A percentile compares a stretch with the other conserved stretches of the same genome.
These are phyloP conservation scores for Camponotus floridanus DNA, from an alignment of 1,140 invertebrate species.

Conservation along the genomic window DNA sequence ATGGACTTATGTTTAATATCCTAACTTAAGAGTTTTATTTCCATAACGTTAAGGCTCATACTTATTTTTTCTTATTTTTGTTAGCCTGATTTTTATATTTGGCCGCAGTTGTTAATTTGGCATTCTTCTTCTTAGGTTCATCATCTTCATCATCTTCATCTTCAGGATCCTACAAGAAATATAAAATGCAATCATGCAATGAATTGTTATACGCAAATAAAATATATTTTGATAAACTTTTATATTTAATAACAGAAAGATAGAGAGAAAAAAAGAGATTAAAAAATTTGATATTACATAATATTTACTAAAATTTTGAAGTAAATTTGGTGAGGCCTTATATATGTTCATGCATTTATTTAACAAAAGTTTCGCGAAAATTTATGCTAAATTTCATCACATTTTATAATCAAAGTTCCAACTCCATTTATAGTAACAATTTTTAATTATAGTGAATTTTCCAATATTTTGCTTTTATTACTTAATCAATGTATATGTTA, in stretches of 20 bases:
- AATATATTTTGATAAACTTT: constrained; percentile 15
- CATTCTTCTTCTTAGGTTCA: constrained; percentile 84
- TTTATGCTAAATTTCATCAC: neutral
- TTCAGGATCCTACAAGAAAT: constrained; percentile 81
- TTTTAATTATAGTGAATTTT: neutral
- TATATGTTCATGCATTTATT: neutral
- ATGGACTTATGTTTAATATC: constrained; percentile 83
- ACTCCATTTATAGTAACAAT: neutral
- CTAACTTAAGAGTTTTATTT: constrained; percentile 82
- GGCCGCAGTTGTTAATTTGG: constrained; percentile 79
- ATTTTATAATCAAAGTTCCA: constrained; percentile 1
- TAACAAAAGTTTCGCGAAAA: neutral
- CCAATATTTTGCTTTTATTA: neutral
- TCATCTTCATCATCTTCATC: constrained; percentile 85
- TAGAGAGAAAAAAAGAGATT: neutral
- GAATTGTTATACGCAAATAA: neutral
- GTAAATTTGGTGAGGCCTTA: neutral
- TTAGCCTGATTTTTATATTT: constrained; percentile 85
- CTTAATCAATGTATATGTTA: neutral
- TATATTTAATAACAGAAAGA: neutral
- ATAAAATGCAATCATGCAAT: constrained; percentile 35
- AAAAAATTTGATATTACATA: constrained; percentile 15
- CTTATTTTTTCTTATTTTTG: constrained; percentile 86
- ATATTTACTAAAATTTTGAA: neutral
- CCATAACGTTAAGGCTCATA: constrained; percentile 69